Percentiles rank a stretch among this genome's conserved stretches.
phyloP scores from a whole-genome alignment of 37 sponge, comb jelly and placozoan species.

The Bolinopsis microptera region DNA sequence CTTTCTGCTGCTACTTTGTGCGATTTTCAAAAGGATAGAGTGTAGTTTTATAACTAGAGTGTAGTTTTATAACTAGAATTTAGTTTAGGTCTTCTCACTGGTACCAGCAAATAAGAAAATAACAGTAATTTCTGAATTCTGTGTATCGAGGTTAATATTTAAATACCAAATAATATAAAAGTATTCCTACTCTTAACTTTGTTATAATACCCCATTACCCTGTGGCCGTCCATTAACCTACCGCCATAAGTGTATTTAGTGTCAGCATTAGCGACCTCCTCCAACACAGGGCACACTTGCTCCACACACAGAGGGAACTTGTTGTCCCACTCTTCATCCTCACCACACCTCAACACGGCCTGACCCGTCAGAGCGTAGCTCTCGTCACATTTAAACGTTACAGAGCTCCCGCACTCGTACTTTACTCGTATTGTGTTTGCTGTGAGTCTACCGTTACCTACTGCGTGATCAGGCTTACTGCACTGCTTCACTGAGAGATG shows the following conservation, averaged over 20 bases:
- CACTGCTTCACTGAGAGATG: neutral
- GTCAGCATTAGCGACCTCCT: neutral
- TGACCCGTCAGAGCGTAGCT: neutral
- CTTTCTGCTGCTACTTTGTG: no score
- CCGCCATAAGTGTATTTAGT: neutral
- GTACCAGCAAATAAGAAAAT: no score
- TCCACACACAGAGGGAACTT: neutral
- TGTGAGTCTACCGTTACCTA: neutral
- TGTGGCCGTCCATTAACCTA: no score
- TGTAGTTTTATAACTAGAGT: no score
- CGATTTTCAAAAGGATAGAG: no score
- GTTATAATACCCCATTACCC: no score
- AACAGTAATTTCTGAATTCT: no score
- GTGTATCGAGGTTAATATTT: no score
- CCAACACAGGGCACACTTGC: neutral
- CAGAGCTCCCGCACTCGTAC: neutral
- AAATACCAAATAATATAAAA: no score
- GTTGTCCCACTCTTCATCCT: slow-evolving; percentile 21
- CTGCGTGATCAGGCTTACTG: neutral
- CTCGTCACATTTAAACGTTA: neutral
- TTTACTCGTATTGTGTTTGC: neutral
- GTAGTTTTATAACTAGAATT: neutral
- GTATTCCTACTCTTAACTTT: no score
- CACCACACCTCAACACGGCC: neutral
- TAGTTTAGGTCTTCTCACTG: neutral